Base-by-base conservation (phyloP, 1,140 invertebrate species). In the Zelostemma sp. region DNA sequence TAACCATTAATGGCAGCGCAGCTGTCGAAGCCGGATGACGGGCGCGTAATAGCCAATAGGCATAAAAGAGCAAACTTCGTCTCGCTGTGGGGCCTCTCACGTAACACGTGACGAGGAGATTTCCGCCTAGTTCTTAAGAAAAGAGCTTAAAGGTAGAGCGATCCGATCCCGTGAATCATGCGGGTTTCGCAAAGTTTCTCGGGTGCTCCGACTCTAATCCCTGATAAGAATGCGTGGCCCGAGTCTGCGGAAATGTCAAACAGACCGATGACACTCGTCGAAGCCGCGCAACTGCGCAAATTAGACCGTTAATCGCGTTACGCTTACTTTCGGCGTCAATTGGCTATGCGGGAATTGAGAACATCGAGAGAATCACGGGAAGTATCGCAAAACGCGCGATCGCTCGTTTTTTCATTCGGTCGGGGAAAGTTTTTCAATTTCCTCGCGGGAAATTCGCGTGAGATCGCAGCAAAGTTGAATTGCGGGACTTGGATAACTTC, bases 1-100 rank as follows among this genome's bases (percentile, higher is more conserved):
- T 43, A 16, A 8, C 40, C 40, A 43, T 43, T 43, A 43, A 43
- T 16, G 40, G 40, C 40, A 43, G 40, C 14, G 40, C 40, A 43
- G 40, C 40, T 43, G 40, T 16, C 11, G 40, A 43, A 16, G 6
- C 14, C 5, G 40, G 16, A 16, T 43, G 40, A 43, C 14, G 40
- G 15, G 16, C 40, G 16, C 40, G 14, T 43, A 43, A 43, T 6
- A 15, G 40, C 28, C 35, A 38, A 12, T 9, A 16, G 16, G 40
- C 15, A 16, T 2, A 16, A 43, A 17, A 43, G 6, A 38, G 35
- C 35, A 38, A 38, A 38, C 1, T 12, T 11, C 4, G 12, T 43
- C 11, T 43, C 11, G 8, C 2, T 16, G 40, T 16, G 40, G 5
- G 40, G 40, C 40, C 25, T 43, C 40, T 43, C 40, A 8, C 40